Conservation (phyloP, 2,113 vertebrate species). For the Lichenostomus cassidix region DNA sequence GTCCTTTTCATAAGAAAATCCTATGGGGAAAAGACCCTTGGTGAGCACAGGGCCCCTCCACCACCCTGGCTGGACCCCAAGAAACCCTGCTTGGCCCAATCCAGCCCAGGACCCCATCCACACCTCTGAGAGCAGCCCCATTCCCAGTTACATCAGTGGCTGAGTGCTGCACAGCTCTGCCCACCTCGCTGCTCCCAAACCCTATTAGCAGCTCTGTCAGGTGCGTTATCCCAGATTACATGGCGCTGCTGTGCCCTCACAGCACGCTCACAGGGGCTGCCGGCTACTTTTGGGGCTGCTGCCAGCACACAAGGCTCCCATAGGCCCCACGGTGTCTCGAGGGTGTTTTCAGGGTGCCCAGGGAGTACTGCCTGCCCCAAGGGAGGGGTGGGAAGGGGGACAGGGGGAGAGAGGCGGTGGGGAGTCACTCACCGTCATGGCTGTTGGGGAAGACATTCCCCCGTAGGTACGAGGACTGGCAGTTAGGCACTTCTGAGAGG, state of each 20-base stretch:
- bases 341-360: not conserved
- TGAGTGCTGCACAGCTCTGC: accelerated
- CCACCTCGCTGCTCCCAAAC: not conserved
- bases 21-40: constrained; percentile 44
- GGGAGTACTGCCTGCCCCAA: not conserved
- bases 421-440: constrained; percentile 84
- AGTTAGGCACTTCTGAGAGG: constrained; percentile 95
- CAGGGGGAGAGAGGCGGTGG: accelerated
- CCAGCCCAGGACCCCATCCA: not conserved
- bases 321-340: accelerated
- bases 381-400: not conserved
- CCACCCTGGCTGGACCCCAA: not conserved
- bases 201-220: not conserved
- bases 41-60: not conserved
- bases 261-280: not conserved
- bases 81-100: not conserved
- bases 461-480: constrained; percentile 90
- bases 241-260: accelerated
- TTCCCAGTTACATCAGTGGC: not conserved
- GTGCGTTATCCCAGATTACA: accelerated
- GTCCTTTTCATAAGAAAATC: constrained; percentile 90
- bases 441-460: constrained; percentile 85
- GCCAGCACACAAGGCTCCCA: accelerated
- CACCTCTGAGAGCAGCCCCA: accelerated
- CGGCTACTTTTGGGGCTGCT: not conserved